Percentiles rank a stretch among this genome's conserved stretches.
Conservation (phyloP, 1,140 invertebrate species). For the Sarcophaga bullata region DNA sequence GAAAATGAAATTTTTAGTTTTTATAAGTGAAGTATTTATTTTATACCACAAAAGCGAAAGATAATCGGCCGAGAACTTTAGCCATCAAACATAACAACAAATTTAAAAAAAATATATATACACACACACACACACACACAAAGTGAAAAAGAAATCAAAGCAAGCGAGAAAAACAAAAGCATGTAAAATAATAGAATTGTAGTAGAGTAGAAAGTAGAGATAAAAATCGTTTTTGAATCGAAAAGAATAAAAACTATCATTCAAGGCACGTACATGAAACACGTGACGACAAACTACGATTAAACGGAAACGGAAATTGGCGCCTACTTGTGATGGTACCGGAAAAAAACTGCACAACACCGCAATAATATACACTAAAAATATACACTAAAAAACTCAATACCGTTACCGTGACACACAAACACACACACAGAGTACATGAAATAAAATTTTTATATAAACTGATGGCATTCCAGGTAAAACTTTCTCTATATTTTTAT, state of each 20-base stretch:
- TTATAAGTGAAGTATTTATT: neutral
- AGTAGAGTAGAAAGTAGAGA: too few relatives aligned
- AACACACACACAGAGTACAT: neutral
- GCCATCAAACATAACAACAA: neutral
- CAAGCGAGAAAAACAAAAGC: neutral
- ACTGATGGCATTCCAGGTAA: slow-evolving; percentile 23
- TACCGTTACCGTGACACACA: neutral
- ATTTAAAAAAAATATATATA: too few relatives aligned
- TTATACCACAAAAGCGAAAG: neutral
- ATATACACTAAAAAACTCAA: neutral
- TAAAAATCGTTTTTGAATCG: neutral
- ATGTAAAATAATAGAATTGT: neutral
- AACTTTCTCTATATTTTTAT: neutral
- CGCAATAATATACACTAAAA: neutral
- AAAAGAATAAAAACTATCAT: neutral
- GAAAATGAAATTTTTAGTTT: too few relatives aligned
- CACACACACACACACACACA: too few relatives aligned
- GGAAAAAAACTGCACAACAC: neutral
- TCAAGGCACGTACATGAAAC: slow-evolving; percentile 13
- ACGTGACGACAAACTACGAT: slow-evolving; percentile 38
- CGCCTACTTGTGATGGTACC: slow-evolving; percentile 20
- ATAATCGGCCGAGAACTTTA: slow-evolving; percentile 1
- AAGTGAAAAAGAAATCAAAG: neutral
- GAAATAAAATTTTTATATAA: neutral
- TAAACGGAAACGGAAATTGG: slow-evolving; percentile 39